Evolutionary conservation across 2,113 vertebrate genomes (phyloP).

Genomic region (Chloebia gouldiae): DNA sequence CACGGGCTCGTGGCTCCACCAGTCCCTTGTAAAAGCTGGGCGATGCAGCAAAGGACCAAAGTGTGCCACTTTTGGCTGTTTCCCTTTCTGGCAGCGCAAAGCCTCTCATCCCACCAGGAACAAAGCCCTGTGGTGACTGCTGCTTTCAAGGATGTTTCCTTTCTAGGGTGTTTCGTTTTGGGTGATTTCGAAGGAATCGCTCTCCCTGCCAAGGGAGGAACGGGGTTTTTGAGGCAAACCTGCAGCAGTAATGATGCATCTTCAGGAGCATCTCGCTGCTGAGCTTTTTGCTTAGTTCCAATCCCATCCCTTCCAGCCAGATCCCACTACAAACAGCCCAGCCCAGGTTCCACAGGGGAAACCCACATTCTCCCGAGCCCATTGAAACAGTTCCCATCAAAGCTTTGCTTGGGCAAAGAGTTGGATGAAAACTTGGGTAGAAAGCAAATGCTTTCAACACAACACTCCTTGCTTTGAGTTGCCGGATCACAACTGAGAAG

Average conservation of each 20-base stretch:
- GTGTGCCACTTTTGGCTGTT: background rate
- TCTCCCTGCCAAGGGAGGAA: background rate
- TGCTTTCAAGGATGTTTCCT: conserved; percentile 52
- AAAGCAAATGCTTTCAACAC: conserved; percentile 56
- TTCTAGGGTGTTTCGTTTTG: background rate
- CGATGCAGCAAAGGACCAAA: background rate
- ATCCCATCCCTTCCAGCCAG: background rate
- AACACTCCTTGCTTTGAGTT: conserved; percentile 19
- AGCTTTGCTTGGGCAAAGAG: background rate
- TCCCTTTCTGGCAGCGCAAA: background rate
- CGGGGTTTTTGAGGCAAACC: background rate
- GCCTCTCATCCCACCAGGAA: background rate
- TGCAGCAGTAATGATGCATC: accelerated
- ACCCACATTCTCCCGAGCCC: background rate
- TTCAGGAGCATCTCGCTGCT: background rate
- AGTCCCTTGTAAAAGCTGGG: accelerated
- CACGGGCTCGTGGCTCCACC: accelerated
- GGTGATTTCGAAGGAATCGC: background rate
- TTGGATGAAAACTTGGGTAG: conserved; percentile 18
- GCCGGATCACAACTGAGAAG: conserved; percentile 41
- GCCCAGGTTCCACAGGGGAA: accelerated
- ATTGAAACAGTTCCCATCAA: background rate
- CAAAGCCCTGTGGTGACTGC: background rate
- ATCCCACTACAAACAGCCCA: background rate
- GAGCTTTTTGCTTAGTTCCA: background rate